Conservation (phyloP, 2,113 vertebrate species). For the Spea multiplicata region DNA sequence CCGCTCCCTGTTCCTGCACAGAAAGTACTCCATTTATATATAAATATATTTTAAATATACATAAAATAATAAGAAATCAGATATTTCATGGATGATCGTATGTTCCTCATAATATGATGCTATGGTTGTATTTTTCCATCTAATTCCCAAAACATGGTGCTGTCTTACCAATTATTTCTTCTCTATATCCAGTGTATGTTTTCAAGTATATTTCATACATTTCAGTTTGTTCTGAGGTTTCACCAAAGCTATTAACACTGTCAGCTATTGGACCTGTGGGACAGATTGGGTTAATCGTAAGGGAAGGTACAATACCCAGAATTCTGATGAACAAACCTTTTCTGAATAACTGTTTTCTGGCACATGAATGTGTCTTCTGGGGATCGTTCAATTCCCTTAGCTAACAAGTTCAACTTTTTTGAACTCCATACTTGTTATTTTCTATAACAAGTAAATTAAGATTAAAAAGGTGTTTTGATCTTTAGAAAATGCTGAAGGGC, state of each 20-base stretch:
- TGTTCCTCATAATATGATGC: neutral
- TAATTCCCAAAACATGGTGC: neutral
- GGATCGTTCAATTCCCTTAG: slow-evolving; percentile 13
- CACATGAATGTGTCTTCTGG: slow-evolving; percentile 20
- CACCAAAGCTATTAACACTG: too few species aligned
- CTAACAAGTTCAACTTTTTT: slow-evolving; percentile 18
- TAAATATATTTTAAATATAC: too few species aligned
- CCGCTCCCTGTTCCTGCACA: too few species aligned
- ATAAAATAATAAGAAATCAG: neutral
- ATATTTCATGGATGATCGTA: neutral
- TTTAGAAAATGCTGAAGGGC: slow-evolving; percentile 33
- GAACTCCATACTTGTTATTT: neutral
- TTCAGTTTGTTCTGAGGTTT: too few species aligned
- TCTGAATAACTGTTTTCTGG: neutral
- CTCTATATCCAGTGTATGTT: too few species aligned
- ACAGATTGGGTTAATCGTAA: too few species aligned
- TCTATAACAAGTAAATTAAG: slow-evolving; percentile 15
- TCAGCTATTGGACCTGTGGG: too few species aligned
- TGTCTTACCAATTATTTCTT: too few species aligned
- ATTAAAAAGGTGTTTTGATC: slow-evolving; percentile 31
- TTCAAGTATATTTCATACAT: too few species aligned
- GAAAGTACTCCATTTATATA: too few species aligned
- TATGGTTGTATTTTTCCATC: neutral
- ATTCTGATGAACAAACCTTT: neutral
- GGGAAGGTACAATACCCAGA: too few species aligned